Evolutionary conservation across 37 sponge, comb jelly and placozoan species (phyloP).

Genomic region (Mnemiopsis leidyi): DNA sequence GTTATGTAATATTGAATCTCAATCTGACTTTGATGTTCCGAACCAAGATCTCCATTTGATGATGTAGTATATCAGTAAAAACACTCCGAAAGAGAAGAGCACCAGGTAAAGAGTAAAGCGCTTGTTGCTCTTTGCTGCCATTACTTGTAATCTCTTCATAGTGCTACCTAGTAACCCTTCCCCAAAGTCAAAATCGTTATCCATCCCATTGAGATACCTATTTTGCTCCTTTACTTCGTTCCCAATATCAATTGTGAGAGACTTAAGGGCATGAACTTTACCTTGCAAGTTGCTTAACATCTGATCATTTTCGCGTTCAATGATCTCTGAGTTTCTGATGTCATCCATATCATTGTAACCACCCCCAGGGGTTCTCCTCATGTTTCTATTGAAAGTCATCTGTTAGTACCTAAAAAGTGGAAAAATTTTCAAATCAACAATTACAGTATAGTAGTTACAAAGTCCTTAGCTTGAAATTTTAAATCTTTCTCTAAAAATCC

Average conservation of each 20-base stretch:
- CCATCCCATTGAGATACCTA: slow-evolving; percentile 66
- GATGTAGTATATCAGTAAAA: slow-evolving; percentile 32
- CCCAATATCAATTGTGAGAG: slow-evolving; percentile 56
- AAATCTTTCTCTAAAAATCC: no score
- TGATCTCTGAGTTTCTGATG: slow-evolving; percentile 43
- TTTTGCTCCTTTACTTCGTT: slow-evolving; percentile 46
- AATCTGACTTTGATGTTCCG: neutral
- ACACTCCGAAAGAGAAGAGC: slow-evolving; percentile 16
- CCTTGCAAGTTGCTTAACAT: neutral
- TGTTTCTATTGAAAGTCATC: neutral
- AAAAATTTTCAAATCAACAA: neutral
- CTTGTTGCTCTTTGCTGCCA: slow-evolving; percentile 60
- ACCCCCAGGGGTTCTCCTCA: neutral
- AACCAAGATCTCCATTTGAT: slow-evolving; percentile 61
- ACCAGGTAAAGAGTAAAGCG: slow-evolving; percentile 39
- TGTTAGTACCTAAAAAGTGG: neutral
- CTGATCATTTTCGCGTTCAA: slow-evolving; percentile 42
- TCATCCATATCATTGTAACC: slow-evolving; percentile 36
- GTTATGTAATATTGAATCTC: neutral
- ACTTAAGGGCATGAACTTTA: slow-evolving; percentile 44
- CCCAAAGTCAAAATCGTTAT: slow-evolving; percentile 59
- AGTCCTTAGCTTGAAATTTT: no score
- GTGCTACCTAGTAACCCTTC: slow-evolving; percentile 45
- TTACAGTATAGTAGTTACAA: no score
- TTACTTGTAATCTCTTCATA: slow-evolving; percentile 49